Conservation (phyloP, 2,888 invertebrate genomes). For the Mythimna ferrago region DNA sequence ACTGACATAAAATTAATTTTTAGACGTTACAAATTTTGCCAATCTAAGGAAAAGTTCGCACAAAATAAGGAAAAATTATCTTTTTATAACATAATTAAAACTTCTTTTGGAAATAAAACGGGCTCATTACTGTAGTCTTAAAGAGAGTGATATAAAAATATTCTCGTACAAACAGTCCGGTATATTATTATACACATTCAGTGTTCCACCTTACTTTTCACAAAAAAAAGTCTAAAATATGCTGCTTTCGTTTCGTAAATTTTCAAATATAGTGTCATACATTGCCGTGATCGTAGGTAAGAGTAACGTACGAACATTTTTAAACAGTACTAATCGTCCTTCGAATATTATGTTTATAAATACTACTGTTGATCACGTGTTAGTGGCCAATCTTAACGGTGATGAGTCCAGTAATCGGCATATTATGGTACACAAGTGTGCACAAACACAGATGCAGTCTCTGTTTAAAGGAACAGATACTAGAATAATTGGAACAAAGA, state of each 20-base stretch:
- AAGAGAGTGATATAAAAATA: slow-evolving; percentile 48
- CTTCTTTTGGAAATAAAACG: slow-evolving; percentile 65
- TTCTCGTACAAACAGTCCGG: slow-evolving; percentile 8
- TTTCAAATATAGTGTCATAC: slow-evolving; percentile 35
- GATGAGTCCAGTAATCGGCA: too few relatives aligned
- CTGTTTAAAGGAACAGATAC: too few relatives aligned
- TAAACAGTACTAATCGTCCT: too few relatives aligned
- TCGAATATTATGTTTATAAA: too few relatives aligned
- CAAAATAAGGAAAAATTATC: slow-evolving; percentile 58
- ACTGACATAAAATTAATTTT: slow-evolving; percentile 64
- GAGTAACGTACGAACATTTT: slow-evolving; percentile 12
- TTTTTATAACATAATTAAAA: slow-evolving; percentile 73
- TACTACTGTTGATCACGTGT: too few relatives aligned
- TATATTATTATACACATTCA: neutral
- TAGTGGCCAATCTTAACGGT: too few relatives aligned
- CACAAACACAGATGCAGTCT: too few relatives aligned
- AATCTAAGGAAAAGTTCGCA: slow-evolving; percentile 54
- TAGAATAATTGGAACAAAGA: too few relatives aligned
- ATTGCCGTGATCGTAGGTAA: slow-evolving; percentile 47
- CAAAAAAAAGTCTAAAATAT: slow-evolving; percentile 14
- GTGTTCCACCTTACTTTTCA: slow-evolving; percentile 17
- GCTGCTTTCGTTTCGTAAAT: neutral
- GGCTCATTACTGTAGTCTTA: slow-evolving; percentile 58
- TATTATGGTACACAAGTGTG: too few relatives aligned
- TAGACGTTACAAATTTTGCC: slow-evolving; percentile 59